phyloP scores from a whole-genome alignment of 2,888 invertebrate genomes.

The Brachyptera putata region DNA sequence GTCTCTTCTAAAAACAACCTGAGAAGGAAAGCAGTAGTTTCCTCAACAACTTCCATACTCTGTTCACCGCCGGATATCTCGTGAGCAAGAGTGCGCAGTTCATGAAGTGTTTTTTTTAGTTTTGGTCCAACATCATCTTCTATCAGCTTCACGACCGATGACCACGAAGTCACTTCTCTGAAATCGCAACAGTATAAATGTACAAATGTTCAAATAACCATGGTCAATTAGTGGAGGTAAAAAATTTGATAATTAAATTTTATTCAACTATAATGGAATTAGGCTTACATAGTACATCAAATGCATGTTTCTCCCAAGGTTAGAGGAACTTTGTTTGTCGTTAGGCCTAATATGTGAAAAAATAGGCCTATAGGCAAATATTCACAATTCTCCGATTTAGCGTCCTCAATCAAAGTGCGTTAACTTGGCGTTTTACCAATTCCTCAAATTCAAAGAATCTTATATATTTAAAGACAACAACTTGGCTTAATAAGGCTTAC shows the following conservation, averaged over 20 bases:
- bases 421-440: too few species aligned
- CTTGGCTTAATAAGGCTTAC: too few species aligned
- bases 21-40: conserved; percentile 57
- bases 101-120: conserved; percentile 43
- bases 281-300: too few species aligned
- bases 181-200: neutral
- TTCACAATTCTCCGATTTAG: too few species aligned
- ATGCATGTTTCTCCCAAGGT: too few species aligned
- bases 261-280: too few species aligned
- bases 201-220: neutral
- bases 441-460: too few species aligned
- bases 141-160: conserved; percentile 49
- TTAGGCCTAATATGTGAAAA: too few species aligned
- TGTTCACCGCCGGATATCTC: conserved; percentile 49
- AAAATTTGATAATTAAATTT: conserved; percentile 24
- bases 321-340: too few species aligned
- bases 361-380: too few species aligned
- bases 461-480: too few species aligned
- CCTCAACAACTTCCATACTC: conserved; percentile 56
- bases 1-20: conserved; percentile 58
- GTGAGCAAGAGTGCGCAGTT: conserved; percentile 44
- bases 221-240: conserved; percentile 43
- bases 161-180: conserved; percentile 45
- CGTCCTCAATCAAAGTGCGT: too few species aligned
- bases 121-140: conserved; percentile 43